phyloP scores from a whole-genome alignment of 2,113 vertebrate genomes.

The Corythoichthys haematopterus region DNA sequence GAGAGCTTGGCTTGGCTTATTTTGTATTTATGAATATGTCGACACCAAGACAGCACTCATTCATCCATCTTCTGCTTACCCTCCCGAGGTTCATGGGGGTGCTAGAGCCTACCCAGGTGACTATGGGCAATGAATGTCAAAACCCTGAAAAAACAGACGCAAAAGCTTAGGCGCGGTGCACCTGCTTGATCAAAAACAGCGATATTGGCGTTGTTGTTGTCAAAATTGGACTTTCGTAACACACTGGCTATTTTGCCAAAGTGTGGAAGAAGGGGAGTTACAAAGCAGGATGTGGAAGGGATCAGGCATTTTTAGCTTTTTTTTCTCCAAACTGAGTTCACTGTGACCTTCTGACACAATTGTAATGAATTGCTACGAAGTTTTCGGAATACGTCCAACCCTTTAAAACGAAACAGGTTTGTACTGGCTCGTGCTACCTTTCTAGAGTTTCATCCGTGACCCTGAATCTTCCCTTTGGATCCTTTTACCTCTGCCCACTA shows the following conservation, averaged over 20 bases:
- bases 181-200: background rate
- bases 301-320: constrained; percentile 20
- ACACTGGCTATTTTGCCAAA: constrained; percentile 18
- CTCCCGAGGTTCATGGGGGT: too few relatives aligned
- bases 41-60: too few relatives aligned
- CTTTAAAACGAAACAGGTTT: constrained; percentile 21
- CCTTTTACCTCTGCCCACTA: constrained; percentile 34
- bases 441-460: constrained; percentile 41
- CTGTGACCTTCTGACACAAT: constrained; percentile 18
- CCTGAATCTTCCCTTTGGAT: constrained; percentile 28
- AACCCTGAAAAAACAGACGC: too few relatives aligned
- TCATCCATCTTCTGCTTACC: too few relatives aligned
- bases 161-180: too few relatives aligned
- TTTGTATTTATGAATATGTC: too few relatives aligned
- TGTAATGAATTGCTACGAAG: constrained; percentile 20
- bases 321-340: constrained; percentile 3
- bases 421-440: constrained; percentile 35
- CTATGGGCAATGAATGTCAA: too few relatives aligned
- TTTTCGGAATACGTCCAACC: constrained; percentile 1
- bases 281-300: constrained; percentile 40
- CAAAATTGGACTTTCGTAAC: background rate
- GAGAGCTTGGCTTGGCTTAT: too few relatives aligned
- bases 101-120: too few relatives aligned
- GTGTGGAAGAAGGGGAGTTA: constrained; percentile 20
- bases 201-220: background rate